These are phyloP conservation scores for Lasioglossum marginatum DNA, from an alignment of 2,888 invertebrate genomes.

Conservation along the genomic window DNA sequence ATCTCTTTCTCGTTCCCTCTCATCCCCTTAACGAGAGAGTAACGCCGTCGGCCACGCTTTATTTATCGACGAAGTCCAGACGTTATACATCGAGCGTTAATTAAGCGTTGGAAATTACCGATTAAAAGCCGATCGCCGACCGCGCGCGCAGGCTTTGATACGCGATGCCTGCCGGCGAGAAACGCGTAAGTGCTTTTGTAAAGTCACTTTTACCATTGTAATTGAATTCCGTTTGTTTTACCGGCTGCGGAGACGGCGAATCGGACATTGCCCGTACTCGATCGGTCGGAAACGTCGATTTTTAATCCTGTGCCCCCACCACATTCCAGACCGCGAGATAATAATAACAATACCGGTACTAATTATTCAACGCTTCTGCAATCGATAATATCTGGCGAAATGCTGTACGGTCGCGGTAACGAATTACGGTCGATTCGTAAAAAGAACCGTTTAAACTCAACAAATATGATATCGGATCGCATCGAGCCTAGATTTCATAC, in stretches of 20 bases:
- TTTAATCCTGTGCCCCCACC: background rate
- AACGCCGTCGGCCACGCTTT: conserved; percentile 37
- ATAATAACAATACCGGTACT: background rate
- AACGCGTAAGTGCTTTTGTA: conserved; percentile 30
- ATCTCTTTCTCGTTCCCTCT: background rate
- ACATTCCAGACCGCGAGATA: background rate
- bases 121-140: conserved; percentile 52
- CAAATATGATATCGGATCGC: background rate
- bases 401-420: background rate
- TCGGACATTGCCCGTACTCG: background rate
- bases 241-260: background rate
- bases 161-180: background rate
- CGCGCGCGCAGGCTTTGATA: conserved; percentile 36
- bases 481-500: background rate
- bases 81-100: conserved; percentile 52
- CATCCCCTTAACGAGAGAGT: background rate
- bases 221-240: conserved; percentile 27
- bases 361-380: background rate
- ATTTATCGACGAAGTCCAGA: conserved; percentile 51
- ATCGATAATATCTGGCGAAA: background rate
- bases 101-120: conserved; percentile 61
- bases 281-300: background rate
- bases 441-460: background rate
- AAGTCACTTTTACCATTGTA: conserved; percentile 47
- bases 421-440: background rate